phyloP scores from a whole-genome alignment of 2,888 invertebrate genomes.

The Drosophila borborema region DNA sequence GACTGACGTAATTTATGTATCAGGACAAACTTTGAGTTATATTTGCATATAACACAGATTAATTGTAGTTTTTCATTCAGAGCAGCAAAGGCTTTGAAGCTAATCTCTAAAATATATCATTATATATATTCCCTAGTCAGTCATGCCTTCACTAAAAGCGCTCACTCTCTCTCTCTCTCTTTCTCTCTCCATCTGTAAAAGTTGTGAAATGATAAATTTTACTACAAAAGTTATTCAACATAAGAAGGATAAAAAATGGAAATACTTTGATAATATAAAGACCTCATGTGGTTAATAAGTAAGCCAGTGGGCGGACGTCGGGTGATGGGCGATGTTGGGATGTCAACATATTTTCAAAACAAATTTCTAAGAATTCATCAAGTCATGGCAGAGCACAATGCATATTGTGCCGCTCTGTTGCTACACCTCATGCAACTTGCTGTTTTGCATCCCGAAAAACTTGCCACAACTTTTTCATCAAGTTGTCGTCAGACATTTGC shows the following conservation, averaged over 20 bases:
- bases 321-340: neutral
- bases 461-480: slow-evolving; percentile 59
- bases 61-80: neutral
- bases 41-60: neutral
- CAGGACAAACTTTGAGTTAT: no score
- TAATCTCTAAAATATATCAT: neutral
- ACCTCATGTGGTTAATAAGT: slow-evolving; percentile 19
- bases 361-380: slow-evolving; percentile 10
- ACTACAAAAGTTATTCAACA: neutral
- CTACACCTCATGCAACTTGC: slow-evolving; percentile 8
- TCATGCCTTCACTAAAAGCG: neutral
- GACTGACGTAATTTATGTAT: no score
- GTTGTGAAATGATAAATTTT: neutral
- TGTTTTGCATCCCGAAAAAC: slow-evolving; percentile 15
- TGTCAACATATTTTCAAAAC: neutral
- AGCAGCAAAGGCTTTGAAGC: neutral
- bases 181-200: neutral
- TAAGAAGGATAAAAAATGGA: neutral
- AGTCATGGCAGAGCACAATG: slow-evolving; percentile 11
- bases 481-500: slow-evolving; percentile 44
- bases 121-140: neutral
- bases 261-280: slow-evolving; percentile 8
- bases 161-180: neutral
- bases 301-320: neutral
- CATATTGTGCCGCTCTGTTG: slow-evolving; percentile 5